A percentile compares a stretch with the other conserved stretches of the same genome.
Evolutionary conservation across 2,113 vertebrate genomes (phyloP).

Genomic region (Notarius quadriscutis): DNA sequence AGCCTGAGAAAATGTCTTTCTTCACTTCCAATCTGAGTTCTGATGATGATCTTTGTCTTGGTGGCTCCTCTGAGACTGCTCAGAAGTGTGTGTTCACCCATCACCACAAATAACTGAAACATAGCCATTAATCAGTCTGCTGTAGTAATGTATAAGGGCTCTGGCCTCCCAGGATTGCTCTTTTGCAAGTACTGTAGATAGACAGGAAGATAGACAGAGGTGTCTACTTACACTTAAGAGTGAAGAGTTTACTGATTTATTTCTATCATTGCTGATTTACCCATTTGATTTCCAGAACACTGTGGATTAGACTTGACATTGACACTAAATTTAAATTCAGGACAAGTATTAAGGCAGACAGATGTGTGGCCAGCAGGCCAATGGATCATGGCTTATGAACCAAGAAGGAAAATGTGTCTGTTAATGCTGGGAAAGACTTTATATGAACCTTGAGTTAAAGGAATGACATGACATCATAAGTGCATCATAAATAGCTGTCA

Average conservation of each 20-base stretch:
- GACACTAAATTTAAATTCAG: neutral
- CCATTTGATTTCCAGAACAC: neutral
- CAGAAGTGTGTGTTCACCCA: slow-evolving; percentile 33
- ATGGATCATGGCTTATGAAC: neutral
- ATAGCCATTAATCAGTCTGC: slow-evolving; percentile 46
- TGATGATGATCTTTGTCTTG: slow-evolving; percentile 28
- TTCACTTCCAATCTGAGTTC: slow-evolving; percentile 16
- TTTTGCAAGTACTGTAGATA: slow-evolving; percentile 8
- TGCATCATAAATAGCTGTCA: neutral
- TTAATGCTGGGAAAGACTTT: neutral
- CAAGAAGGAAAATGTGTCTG: neutral
- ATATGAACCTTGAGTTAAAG: neutral
- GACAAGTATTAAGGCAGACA: neutral
- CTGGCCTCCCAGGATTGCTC: slow-evolving; percentile 17
- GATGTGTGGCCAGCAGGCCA: neutral
- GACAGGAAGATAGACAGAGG: slow-evolving; percentile 29
- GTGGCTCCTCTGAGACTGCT: slow-evolving; percentile 30
- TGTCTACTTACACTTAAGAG: slow-evolving; percentile 9
- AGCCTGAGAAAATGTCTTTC: slow-evolving; percentile 37
- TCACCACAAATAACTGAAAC: slow-evolving; percentile 54
- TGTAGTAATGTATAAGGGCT: slow-evolving; percentile 32
- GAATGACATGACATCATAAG: neutral
- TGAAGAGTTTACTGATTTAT: neutral
- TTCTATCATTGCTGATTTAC: neutral
- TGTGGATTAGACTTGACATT: neutral